These are phyloP conservation scores for Rhamnusium bicolor DNA, from an alignment of 2,888 invertebrate genomes.

Conservation along the genomic window DNA sequence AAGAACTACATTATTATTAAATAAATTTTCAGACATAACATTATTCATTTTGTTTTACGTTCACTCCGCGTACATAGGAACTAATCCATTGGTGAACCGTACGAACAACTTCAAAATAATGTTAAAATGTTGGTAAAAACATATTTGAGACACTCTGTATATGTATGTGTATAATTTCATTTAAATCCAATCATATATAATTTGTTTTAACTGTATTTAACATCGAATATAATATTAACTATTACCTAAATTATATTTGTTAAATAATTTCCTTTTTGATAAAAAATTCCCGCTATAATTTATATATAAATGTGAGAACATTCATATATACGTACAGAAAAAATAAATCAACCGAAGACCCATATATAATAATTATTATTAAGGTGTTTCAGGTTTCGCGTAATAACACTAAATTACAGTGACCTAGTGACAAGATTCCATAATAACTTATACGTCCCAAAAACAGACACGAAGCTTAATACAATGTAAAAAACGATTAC, in stretches of 20 bases:
- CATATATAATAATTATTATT: conserved; percentile 17
- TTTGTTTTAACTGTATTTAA: neutral
- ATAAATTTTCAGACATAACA: too few relatives aligned
- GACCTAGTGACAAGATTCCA: conserved; percentile 25
- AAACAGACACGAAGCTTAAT: conserved; percentile 6
- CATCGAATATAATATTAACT: neutral
- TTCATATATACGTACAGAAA: neutral
- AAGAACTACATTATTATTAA: too few relatives aligned
- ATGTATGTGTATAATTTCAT: too few relatives aligned
- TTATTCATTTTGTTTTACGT: too few relatives aligned
- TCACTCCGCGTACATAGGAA: too few relatives aligned
- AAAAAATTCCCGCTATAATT: conserved; percentile 3
- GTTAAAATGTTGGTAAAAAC: too few relatives aligned
- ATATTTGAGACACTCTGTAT: too few relatives aligned
- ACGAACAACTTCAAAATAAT: too few relatives aligned
- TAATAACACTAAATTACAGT: conserved; percentile 32
- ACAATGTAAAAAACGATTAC: conserved; percentile 3
- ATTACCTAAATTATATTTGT: neutral
- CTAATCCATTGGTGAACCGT: too few relatives aligned
- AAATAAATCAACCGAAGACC: neutral
- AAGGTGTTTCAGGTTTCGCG: conserved; percentile 15
- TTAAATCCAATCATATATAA: neutral
- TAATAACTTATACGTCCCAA: conserved; percentile 10
- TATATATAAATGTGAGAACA: conserved; percentile 8
- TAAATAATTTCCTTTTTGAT: neutral